Conservation (phyloP, 1,140 invertebrate species). For the Chrysopa pallens region DNA sequence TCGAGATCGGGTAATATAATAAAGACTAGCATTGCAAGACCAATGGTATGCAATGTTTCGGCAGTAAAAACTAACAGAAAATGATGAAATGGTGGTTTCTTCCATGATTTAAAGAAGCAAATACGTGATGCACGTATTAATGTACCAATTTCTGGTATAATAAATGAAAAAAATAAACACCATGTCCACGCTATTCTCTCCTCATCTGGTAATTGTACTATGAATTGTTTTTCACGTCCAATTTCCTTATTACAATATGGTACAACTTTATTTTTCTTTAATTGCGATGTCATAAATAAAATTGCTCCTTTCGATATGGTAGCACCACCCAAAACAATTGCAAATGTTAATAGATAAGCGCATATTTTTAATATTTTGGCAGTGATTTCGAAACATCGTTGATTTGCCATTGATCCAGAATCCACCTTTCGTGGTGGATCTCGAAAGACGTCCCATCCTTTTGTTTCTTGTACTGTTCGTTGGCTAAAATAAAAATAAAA, state of each 20-base stretch:
- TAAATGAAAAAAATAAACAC: constrained; percentile 73
- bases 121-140: constrained; percentile 69
- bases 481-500: constrained; percentile 35
- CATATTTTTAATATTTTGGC: constrained; percentile 72
- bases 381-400: constrained; percentile 68
- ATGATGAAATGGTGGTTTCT: constrained; percentile 38
- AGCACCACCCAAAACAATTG: constrained; percentile 62
- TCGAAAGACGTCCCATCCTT: constrained; percentile 91
- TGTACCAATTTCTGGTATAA: constrained; percentile 73
- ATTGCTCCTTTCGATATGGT: constrained; percentile 73
- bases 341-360: constrained; percentile 68
- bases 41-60: constrained; percentile 74
- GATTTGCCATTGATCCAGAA: constrained; percentile 73
- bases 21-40: constrained; percentile 69
- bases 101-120: constrained; percentile 78
- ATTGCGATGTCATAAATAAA: constrained; percentile 81
- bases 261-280: constrained; percentile 52
- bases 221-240: constrained; percentile 66
- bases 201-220: constrained; percentile 54
- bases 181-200: constrained; percentile 85
- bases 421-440: constrained; percentile 74
- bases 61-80: constrained; percentile 57
- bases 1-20: constrained; percentile 77
- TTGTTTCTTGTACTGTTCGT: constrained; percentile 68
- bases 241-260: constrained; percentile 67